Conservation (phyloP, 2,113 vertebrate genomes). For the Eretmochelys imbricata region DNA sequence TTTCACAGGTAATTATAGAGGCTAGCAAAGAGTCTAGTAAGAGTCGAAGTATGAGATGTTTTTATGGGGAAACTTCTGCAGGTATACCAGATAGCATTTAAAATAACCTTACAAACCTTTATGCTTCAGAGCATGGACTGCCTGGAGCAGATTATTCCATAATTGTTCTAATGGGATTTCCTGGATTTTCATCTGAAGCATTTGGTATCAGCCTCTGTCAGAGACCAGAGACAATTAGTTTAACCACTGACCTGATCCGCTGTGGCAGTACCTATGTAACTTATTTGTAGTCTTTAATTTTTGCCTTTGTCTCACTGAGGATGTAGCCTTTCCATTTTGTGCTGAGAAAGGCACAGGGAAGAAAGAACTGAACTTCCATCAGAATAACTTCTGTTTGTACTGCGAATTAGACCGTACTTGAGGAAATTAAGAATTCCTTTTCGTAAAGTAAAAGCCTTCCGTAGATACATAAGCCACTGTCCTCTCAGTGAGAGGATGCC, state of each 20-base stretch:
- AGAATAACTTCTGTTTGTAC: background rate
- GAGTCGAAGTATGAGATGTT: background rate
- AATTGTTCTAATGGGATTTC: background rate
- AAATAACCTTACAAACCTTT: background rate
- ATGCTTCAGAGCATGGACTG: background rate
- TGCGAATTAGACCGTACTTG: background rate
- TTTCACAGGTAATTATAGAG: fast-evolving
- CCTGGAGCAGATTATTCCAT: background rate
- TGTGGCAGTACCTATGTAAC: background rate
- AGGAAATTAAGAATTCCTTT: background rate
- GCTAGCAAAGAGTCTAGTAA: background rate
- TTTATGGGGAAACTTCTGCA: background rate
- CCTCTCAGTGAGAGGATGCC: background rate
- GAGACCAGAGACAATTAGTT: background rate
- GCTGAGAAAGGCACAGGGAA: conserved; percentile 16
- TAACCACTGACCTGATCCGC: background rate
- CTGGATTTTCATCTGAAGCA: background rate
- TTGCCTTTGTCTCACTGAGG: background rate
- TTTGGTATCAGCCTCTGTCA: background rate
- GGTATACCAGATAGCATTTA: background rate
- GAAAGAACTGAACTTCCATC: background rate
- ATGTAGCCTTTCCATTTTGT: background rate
- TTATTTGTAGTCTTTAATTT: background rate
- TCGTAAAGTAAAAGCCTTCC: background rate
- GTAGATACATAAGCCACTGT: background rate